Evolutionary conservation across 2,888 invertebrate genomes (phyloP).

Genomic region (Halictus ligatus): DNA sequence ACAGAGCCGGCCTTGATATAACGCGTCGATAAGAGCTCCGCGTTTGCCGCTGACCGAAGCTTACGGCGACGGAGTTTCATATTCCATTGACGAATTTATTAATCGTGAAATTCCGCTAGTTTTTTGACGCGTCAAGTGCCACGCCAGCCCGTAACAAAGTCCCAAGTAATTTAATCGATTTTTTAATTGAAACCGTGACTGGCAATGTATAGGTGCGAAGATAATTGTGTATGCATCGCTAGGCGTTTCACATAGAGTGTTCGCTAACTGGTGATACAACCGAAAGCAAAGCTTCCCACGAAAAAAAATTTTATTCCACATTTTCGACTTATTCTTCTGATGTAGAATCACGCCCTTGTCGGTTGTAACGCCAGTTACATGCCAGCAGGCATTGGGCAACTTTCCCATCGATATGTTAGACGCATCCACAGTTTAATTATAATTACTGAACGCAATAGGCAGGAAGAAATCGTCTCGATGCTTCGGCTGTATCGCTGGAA

Average conservation of each 20-base stretch:
- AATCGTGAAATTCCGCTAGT: not conserved
- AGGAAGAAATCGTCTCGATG: not conserved
- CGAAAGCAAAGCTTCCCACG: too few species aligned
- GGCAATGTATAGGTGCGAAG: too few species aligned
- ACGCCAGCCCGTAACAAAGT: not conserved
- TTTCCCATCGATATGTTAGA: not conserved
- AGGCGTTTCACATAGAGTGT: too few species aligned
- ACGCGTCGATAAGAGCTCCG: conserved; percentile 18
- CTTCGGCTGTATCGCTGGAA: not conserved
- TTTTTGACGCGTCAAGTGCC: not conserved
- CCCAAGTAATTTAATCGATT: not conserved
- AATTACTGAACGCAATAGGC: not conserved
- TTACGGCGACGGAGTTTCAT: not conserved
- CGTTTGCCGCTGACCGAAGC: not conserved
- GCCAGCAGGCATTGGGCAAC: not conserved
- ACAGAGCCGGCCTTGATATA: not conserved
- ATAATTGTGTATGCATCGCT: too few species aligned
- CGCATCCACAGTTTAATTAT: not conserved
- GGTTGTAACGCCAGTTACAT: too few species aligned
- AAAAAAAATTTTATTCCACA: too few species aligned
- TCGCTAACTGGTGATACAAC: too few species aligned
- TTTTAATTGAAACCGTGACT: not conserved
- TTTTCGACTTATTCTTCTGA: too few species aligned
- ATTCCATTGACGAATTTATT: not conserved
- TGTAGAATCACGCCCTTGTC: too few species aligned